These are phyloP conservation scores for Callocephalon fimbriatum DNA, from an alignment of 2,113 vertebrate species.

Conservation along the genomic window DNA sequence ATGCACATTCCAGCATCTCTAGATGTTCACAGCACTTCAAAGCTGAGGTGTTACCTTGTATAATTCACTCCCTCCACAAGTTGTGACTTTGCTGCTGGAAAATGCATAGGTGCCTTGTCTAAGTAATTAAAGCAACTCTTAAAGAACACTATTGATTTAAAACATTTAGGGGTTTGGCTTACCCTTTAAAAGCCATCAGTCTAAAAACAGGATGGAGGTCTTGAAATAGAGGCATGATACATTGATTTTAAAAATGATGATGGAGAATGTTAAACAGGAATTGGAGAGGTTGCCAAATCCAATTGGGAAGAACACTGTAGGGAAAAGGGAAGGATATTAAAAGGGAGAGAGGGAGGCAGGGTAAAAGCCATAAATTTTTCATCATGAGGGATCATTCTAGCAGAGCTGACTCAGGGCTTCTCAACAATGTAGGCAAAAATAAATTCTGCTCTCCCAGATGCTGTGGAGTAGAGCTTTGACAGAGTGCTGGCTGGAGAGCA, in stretches of 20 bases:
- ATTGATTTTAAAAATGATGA: constrained; percentile 15
- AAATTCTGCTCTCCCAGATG: constrained; percentile 28
- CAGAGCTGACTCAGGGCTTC: constrained; percentile 53
- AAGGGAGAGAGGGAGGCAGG: neutral
- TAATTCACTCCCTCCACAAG: neutral
- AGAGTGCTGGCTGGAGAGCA: neutral
- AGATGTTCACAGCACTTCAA: neutral
- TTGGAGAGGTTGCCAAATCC: constrained; percentile 20
- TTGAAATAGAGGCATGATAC: neutral
- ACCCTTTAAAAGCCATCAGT: neutral
- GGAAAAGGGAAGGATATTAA: neutral
- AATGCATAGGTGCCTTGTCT: neutral
- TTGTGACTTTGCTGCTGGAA: neutral
- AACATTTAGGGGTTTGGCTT: constrained; percentile 12
- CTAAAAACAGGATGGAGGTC: neutral
- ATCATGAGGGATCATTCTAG: constrained; percentile 34
- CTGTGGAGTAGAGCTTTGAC: neutral
- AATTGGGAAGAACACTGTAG: neutral
- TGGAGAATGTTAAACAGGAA: neutral
- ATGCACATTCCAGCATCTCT: neutral
- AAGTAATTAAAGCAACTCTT: neutral
- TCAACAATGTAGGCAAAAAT: constrained; percentile 24
- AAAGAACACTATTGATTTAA: neutral
- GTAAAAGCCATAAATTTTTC: constrained; percentile 32
- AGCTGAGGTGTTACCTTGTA: neutral